phyloP scores from a whole-genome alignment of 2,113 vertebrate genomes.

The Brachypteracias leptosomus region DNA sequence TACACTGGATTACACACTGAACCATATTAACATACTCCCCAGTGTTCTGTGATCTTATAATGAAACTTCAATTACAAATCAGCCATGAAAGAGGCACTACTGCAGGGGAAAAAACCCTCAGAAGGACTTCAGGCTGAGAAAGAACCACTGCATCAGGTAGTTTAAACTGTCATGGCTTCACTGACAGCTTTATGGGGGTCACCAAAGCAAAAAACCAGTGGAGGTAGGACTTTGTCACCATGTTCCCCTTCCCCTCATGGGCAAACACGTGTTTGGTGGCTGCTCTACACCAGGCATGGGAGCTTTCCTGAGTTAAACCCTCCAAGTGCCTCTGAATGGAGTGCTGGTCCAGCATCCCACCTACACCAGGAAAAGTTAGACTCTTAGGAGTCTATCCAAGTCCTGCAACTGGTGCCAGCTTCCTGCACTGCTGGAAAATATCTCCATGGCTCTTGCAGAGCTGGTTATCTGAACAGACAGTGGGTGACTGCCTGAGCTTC shows the following conservation, averaged over 20 bases:
- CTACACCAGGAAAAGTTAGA: background rate
- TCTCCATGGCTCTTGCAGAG: rapidly evolving
- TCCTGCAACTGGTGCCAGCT: background rate
- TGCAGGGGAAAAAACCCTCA: background rate
- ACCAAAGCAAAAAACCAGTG: background rate
- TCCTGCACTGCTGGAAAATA: background rate
- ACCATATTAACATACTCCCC: conserved; percentile 47
- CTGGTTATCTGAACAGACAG: no score
- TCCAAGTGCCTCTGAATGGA: background rate
- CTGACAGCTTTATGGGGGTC: background rate
- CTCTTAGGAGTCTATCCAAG: background rate
- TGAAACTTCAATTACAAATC: conserved; percentile 24
- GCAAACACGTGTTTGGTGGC: background rate
- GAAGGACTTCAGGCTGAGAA: background rate
- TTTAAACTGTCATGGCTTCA: background rate
- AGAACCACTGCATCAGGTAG: background rate
- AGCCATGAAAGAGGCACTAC: background rate
- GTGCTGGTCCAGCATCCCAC: background rate
- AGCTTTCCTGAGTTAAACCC: no score
- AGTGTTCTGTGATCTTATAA: conserved; percentile 45
- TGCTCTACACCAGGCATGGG: background rate
- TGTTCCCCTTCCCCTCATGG: background rate
- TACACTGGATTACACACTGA: conserved; percentile 9
- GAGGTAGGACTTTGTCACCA: background rate
- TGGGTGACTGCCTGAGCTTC: background rate